phyloP scores from a whole-genome alignment of 2,888 invertebrate species.

The Macaria liturata region DNA sequence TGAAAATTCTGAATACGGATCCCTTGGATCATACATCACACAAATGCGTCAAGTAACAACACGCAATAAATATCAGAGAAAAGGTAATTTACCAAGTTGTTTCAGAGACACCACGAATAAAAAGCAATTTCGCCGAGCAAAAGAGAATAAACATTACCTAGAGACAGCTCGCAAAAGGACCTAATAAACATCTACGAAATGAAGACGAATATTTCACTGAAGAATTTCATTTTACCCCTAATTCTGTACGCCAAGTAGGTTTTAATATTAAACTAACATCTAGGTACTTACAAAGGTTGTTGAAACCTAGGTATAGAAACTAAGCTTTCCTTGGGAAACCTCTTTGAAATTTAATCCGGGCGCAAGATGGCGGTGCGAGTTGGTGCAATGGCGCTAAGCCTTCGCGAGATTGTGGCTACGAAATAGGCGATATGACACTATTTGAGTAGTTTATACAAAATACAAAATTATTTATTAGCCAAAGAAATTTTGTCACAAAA shows the following conservation, averaged over 20 bases:
- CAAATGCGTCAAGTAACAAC: conserved; percentile 1
- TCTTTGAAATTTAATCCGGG: conserved; percentile 63
- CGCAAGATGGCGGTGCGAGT: conserved; percentile 54
- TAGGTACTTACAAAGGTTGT: conserved; percentile 13
- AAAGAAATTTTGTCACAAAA: too few relatives aligned
- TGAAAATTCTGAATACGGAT: background rate
- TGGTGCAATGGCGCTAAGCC: conserved; percentile 49
- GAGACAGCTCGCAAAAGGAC: conserved; percentile 17
- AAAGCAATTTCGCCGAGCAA: conserved; percentile 22
- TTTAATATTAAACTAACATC: conserved; percentile 29
- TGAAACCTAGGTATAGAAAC: conserved; percentile 14
- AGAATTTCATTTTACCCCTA: conserved; percentile 25
- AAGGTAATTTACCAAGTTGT: conserved; percentile 16
- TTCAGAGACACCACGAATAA: conserved; percentile 17
- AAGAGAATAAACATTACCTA: conserved; percentile 20
- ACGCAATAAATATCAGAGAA: conserved; percentile 9
- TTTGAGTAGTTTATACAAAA: too few relatives aligned
- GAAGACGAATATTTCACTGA: conserved; percentile 24
- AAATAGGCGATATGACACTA: conserved; percentile 39
- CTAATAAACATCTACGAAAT: conserved; percentile 24
- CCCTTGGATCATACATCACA: too few relatives aligned
- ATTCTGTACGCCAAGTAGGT: conserved; percentile 22
- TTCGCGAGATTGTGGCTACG: conserved; percentile 52
- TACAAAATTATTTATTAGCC: too few relatives aligned
- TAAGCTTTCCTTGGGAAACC: conserved; percentile 42